Percentiles rank a stretch among this genome's conserved stretches.
Evolutionary conservation across 2,797 vertebrate species (phyloP).

Genomic region (Limosa lapponica): DNA sequence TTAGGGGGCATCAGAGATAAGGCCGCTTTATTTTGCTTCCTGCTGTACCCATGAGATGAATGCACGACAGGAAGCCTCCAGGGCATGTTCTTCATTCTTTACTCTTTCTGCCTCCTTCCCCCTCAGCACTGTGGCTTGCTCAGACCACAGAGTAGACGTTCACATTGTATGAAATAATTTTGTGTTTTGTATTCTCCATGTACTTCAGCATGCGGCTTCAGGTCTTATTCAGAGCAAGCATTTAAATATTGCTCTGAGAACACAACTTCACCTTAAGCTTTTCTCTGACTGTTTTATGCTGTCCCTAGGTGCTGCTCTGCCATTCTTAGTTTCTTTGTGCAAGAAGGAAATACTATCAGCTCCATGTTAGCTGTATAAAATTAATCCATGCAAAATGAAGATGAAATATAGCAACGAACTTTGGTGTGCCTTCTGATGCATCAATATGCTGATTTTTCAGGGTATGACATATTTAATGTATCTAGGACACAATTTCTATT

Average conservation of each 20-base stretch:
- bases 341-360: neutral
- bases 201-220: neutral
- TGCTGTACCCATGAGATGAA: neutral
- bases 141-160: neutral
- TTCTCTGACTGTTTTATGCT: neutral
- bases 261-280: neutral
- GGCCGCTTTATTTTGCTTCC: neutral
- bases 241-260: neutral
- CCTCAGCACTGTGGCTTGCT: neutral
- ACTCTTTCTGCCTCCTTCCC: neutral
- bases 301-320: neutral
- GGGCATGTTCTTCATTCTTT: neutral
- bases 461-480: neutral
- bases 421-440: neutral
- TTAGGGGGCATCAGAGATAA: neutral
- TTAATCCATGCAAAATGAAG: neutral
- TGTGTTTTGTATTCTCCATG: neutral
- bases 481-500: neutral
- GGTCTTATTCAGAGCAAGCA: neutral
- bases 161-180: neutral
- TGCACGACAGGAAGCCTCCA: neutral
- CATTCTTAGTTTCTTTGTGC: neutral
- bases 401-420: neutral
- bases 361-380: neutral
- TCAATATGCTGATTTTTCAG: neutral